Evolutionary conservation across 2,797 vertebrate genomes (phyloP).

Genomic region (Manis javanica): DNA sequence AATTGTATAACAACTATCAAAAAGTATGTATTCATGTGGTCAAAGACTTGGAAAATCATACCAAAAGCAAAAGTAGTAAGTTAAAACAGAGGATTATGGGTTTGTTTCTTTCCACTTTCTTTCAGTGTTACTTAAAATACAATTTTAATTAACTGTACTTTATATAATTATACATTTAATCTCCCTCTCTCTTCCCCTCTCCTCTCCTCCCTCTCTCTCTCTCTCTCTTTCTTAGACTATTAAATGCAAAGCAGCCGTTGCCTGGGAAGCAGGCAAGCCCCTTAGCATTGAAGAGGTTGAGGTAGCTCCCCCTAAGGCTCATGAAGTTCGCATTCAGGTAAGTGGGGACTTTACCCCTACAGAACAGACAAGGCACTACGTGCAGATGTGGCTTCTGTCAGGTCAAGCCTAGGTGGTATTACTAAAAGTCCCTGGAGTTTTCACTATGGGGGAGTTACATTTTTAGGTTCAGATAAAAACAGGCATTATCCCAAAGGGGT

Average conservation of each 20-base stretch:
- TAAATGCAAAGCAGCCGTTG: constrained; percentile 93
- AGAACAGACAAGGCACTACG: not conserved
- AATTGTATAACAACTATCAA: not conserved
- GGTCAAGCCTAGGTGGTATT: not conserved
- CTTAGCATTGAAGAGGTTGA: constrained; percentile 94
- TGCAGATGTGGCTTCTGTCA: not conserved
- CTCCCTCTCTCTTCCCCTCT: too few species aligned
- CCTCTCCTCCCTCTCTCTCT: not conserved
- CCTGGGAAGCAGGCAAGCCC: constrained; percentile 91
- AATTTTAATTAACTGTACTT: not conserved
- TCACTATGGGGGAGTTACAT: not conserved
- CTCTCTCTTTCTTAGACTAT: constrained; percentile 88
- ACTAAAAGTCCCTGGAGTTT: not conserved
- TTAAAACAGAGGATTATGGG: not conserved
- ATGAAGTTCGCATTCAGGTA: constrained; percentile 95
- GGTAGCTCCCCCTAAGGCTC: constrained; percentile 91
- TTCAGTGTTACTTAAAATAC: constrained; percentile 22
- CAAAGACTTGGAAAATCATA: constrained; percentile 21
- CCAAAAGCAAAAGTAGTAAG: not conserved
- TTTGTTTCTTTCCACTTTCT: not conserved
- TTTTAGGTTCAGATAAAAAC: constrained; percentile 7
- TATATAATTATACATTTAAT: not conserved
- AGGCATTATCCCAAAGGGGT: not conserved
- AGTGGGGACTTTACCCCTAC: not conserved
- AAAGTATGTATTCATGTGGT: not conserved